A percentile compares a stretch with the other conserved stretches of the same genome.
These are phyloP conservation scores for Tetragnatha versicolor DNA, from an alignment of 1,140 invertebrate genomes.

Conservation along the genomic window DNA sequence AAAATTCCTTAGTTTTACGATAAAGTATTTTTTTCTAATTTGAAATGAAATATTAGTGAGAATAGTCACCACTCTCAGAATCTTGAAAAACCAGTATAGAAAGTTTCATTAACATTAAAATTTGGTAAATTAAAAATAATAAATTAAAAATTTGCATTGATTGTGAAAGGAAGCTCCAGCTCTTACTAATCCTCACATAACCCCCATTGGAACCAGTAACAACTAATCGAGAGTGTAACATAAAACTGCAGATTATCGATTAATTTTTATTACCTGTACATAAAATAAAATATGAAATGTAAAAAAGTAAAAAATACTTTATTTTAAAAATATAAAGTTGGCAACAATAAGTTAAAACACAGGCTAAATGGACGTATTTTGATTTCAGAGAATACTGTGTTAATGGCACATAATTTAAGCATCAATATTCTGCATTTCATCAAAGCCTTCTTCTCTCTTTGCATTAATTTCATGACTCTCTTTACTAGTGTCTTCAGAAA, in stretches of 20 bases:
- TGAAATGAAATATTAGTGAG: too few relatives aligned
- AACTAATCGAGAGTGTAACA: neutral
- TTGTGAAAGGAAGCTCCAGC: too few relatives aligned
- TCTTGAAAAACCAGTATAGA: too few relatives aligned
- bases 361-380: conserved; percentile 32
- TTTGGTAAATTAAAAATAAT: too few relatives aligned
- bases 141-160: too few relatives aligned
- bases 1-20: too few relatives aligned
- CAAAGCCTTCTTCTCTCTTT: conserved; percentile 37
- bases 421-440: conserved; percentile 48
- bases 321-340: neutral
- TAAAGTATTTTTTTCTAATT: too few relatives aligned
- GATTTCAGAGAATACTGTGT: neutral
- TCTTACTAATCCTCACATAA: too few relatives aligned
- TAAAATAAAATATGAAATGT: neutral
- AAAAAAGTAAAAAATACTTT: neutral
- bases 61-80: too few relatives aligned
- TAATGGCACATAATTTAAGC: conserved; percentile 40
- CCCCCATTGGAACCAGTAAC: neutral
- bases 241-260: neutral
- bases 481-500: conserved; percentile 25
- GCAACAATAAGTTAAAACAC: conserved; percentile 12
- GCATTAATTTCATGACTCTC: neutral
- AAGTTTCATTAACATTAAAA: too few relatives aligned
- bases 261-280: neutral